Evolutionary conservation across 2,797 vertebrate species (phyloP).

Genomic region (Tapera naevia): DNA sequence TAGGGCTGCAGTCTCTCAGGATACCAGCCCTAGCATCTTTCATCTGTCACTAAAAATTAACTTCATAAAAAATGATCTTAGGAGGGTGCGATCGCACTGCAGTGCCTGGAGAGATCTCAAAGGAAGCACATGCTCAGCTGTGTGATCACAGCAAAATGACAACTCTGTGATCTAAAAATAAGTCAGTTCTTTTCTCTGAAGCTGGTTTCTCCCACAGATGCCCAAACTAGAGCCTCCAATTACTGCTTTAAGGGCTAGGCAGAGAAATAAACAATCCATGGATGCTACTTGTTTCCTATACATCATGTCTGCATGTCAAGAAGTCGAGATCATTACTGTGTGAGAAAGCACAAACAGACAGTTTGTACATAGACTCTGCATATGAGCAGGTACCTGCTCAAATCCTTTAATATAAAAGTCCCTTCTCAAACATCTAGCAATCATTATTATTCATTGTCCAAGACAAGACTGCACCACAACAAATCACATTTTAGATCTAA

Average conservation of each 20-base stretch:
- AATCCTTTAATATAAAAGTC: background rate
- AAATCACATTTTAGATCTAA: background rate
- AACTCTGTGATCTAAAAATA: conserved; percentile 54
- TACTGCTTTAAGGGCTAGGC: background rate
- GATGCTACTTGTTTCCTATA: background rate
- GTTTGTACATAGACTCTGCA: background rate
- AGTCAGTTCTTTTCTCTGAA: conserved; percentile 17
- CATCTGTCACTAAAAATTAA: conserved; percentile 55
- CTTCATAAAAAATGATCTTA: conserved; percentile 30
- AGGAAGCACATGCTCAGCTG: conserved; percentile 7
- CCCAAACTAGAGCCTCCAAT: conserved; percentile 6
- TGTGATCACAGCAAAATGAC: conserved; percentile 53
- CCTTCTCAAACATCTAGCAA: background rate
- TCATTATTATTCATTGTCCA: background rate
- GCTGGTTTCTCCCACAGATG: conserved; percentile 13
- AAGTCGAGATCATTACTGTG: background rate
- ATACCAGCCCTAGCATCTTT: conserved; percentile 18
- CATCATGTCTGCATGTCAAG: background rate
- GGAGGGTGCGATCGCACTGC: conserved; percentile 22
- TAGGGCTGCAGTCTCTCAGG: background rate
- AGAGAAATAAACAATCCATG: conserved; percentile 10
- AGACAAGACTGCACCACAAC: background rate
- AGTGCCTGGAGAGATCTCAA: conserved; percentile 53
- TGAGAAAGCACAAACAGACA: background rate
- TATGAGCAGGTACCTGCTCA: background rate